Conservation (phyloP, 2,888 invertebrate genomes). For the Proisotoma minuta region DNA sequence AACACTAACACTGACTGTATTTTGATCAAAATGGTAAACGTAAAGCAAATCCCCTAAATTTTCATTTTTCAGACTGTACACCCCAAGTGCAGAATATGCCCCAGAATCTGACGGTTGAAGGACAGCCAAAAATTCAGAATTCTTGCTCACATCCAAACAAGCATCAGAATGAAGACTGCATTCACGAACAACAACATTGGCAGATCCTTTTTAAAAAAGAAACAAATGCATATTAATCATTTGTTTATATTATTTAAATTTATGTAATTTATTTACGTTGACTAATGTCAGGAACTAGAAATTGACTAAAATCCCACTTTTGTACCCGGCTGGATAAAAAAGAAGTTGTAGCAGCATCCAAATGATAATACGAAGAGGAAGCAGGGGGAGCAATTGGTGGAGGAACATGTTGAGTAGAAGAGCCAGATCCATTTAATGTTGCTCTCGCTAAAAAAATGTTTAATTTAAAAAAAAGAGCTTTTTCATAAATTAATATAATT, state of each 20-base stretch:
- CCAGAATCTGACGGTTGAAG: constrained; percentile 44
- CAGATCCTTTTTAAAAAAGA: constrained; percentile 23
- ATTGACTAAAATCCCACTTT: constrained; percentile 45
- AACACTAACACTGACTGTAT: constrained; percentile 37
- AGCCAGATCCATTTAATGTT: not conserved
- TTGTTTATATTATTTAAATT: not conserved
- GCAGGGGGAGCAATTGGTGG: constrained; percentile 22
- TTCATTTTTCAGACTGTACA: constrained; percentile 42
- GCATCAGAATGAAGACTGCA: constrained; percentile 45
- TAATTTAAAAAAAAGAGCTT: constrained; percentile 3
- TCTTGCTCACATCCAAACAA: constrained; percentile 42
- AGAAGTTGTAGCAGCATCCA: constrained; percentile 46
- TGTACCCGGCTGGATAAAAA: constrained; percentile 46
- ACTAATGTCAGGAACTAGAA: constrained; percentile 41
- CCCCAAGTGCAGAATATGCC: constrained; percentile 43
- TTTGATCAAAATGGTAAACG: constrained; percentile 46
- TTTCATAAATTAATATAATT: not conserved
- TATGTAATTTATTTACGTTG: constrained; percentile 26
- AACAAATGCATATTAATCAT: constrained; percentile 3
- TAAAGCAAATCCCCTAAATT: constrained; percentile 40
- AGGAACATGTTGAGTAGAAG: not conserved
- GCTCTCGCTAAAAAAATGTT: constrained; percentile 1
- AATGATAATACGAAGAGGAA: constrained; percentile 43
- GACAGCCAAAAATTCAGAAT: constrained; percentile 44
- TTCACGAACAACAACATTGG: constrained; percentile 37